Conservation (phyloP, 2,888 invertebrate species). For the Synergus japonicus region DNA sequence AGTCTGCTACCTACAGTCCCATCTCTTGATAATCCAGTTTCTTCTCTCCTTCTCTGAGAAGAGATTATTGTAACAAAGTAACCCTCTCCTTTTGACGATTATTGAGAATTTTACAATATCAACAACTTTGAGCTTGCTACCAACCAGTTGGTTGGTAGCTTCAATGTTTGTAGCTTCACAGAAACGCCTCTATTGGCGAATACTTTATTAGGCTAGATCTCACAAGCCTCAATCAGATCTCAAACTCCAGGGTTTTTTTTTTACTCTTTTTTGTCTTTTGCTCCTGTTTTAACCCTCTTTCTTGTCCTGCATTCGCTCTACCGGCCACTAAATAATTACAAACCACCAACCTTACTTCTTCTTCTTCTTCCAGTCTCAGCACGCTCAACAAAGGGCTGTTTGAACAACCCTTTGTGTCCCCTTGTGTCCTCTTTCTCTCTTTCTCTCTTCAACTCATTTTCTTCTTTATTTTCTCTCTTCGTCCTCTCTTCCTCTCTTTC, state of each 20-base stretch:
- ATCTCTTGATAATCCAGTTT: slow-evolving; percentile 53
- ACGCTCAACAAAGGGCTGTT: slow-evolving; percentile 68
- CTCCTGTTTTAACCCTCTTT: background rate
- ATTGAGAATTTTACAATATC: background rate
- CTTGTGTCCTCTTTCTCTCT: slow-evolving; percentile 50
- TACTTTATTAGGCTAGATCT: background rate
- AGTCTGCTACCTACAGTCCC: slow-evolving; percentile 64
- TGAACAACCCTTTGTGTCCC: slow-evolving; percentile 65
- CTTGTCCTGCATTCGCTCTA: slow-evolving; percentile 40
- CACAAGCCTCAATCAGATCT: background rate
- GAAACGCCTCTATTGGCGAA: background rate
- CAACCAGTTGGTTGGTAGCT: background rate
- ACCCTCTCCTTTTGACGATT: background rate
- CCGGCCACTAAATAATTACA: slow-evolving; percentile 68
- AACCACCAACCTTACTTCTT: slow-evolving; percentile 64
- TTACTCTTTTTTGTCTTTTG: slow-evolving; percentile 1
- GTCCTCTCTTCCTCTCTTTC: slow-evolving; percentile 1
- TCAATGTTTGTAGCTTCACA: too few relatives aligned
- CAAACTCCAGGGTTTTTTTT: background rate
- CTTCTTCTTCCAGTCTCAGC: slow-evolving; percentile 56
- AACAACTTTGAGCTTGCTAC: background rate
- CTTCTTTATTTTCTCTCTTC: slow-evolving; percentile 31
- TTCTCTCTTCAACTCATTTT: slow-evolving; percentile 42
- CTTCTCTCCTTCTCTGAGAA: slow-evolving; percentile 44
- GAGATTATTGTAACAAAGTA: background rate